phyloP scores from a whole-genome alignment of 2,113 vertebrate genomes.

The Centropus unirufus region DNA sequence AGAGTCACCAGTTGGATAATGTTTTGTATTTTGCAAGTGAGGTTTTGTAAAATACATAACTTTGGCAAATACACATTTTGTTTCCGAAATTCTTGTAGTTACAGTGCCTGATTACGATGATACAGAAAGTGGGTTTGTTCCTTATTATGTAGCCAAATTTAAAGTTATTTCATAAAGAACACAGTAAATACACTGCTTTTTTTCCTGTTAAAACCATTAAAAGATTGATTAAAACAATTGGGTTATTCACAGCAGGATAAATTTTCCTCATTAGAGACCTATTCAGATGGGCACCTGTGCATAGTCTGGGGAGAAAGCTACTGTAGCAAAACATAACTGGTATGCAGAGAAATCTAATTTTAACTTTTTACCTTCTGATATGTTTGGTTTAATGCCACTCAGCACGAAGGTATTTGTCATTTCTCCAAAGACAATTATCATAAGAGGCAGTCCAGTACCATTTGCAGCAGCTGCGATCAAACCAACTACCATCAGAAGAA shows the following conservation, averaged over 20 bases:
- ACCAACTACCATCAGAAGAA: slow-evolving; percentile 77
- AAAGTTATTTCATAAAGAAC: not conserved
- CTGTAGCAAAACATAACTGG: not conserved
- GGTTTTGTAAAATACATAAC: not conserved
- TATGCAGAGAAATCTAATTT: not conserved
- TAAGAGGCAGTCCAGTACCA: slow-evolving; percentile 80
- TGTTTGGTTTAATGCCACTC: not conserved
- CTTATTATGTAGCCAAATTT: not conserved
- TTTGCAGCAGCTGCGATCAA: slow-evolving; percentile 75
- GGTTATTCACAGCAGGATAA: not conserved
- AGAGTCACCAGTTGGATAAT: not conserved
- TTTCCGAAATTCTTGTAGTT: not conserved
- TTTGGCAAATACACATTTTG: not conserved
- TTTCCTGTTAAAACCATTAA: not conserved
- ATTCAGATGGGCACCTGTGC: not conserved
- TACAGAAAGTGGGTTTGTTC: not conserved
- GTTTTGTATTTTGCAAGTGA: not conserved
- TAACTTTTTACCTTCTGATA: slow-evolving; percentile 37
- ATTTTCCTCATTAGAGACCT: not conserved
- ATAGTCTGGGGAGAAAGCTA: too few relatives aligned
- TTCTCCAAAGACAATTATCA: slow-evolving; percentile 85
- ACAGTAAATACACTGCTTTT: not conserved
- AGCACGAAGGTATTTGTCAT: slow-evolving; percentile 86
- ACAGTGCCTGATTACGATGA: not conserved
- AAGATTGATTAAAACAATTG: not conserved